Evolutionary conservation across 2,888 invertebrate genomes (phyloP).

Genomic region (Drosophila kambysellisi): DNA sequence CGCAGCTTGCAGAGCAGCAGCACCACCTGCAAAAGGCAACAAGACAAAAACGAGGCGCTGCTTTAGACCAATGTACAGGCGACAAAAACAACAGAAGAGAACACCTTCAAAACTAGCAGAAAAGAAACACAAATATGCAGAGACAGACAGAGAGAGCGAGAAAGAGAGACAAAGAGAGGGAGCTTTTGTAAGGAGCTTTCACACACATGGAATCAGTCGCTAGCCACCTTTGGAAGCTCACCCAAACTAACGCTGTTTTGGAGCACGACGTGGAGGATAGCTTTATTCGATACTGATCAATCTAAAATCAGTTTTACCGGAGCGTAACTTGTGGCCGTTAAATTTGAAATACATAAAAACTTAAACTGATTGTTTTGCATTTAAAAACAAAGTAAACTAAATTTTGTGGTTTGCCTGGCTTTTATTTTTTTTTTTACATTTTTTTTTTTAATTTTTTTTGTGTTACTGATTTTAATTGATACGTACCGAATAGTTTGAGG

Average conservation of each 20-base stretch:
- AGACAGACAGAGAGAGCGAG: background rate
- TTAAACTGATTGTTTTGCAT: background rate
- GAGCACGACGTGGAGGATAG: too few relatives aligned
- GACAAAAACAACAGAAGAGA: background rate
- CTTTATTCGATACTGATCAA: constrained; percentile 86
- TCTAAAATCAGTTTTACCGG: constrained; percentile 84
- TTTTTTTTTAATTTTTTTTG: constrained; percentile 33
- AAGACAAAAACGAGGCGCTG: constrained; percentile 8
- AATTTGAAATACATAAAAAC: constrained; percentile 17
- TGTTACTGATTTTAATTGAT: constrained; percentile 85
- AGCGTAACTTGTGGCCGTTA: constrained; percentile 59
- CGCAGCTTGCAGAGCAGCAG: constrained; percentile 95
- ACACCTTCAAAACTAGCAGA: constrained; percentile 4
- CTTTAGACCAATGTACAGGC: background rate
- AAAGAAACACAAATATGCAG: background rate
- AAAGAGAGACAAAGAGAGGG: background rate
- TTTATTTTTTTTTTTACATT: constrained; percentile 14
- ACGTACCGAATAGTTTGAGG: constrained; percentile 86
- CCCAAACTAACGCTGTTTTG: background rate
- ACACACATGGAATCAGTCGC: background rate
- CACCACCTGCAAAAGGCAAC: constrained; percentile 90
- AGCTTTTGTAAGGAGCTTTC: constrained; percentile 12
- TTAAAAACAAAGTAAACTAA: background rate
- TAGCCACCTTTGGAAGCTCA: constrained; percentile 23
- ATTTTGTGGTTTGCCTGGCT: constrained; percentile 12